Percentiles rank a stretch among this genome's conserved stretches.
Evolutionary conservation across 2,113 vertebrate genomes (phyloP).

Genomic region (Callionymus lyra): DNA sequence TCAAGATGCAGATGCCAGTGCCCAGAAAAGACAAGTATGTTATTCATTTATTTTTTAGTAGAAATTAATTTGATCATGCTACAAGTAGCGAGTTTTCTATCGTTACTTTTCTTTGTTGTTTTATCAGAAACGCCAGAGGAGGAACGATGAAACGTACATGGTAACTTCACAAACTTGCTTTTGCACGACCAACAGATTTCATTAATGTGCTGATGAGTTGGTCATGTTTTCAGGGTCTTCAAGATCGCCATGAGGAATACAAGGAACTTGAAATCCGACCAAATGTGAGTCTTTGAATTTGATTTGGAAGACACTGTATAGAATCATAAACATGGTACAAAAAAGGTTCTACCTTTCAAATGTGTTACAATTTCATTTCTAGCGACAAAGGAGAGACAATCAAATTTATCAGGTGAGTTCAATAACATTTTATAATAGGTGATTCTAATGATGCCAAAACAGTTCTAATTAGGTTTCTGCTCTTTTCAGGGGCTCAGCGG

Average conservation of each 20-base stretch:
- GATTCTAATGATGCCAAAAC: not conserved
- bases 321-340: no score
- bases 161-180: conserved; percentile 9
- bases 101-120: no score
- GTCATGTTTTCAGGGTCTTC: conserved; percentile 26
- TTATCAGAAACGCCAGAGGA: conserved; percentile 10
- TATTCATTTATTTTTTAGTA: no score
- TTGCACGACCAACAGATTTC: not conserved
- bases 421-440: not conserved
- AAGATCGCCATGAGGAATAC: conserved; percentile 28
- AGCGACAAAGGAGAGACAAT: conserved; percentile 49
- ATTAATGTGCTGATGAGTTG: not conserved
- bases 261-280: conserved; percentile 40
- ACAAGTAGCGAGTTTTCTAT: no score
- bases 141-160: conserved; percentile 22
- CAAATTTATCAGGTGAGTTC: conserved; percentile 60
- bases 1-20: no score
- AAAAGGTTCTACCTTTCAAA: not conserved
- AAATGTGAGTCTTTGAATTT: conserved; percentile 32
- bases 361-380: not conserved
- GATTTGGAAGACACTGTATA: no score
- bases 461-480: not conserved
- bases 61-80: no score
- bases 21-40: no score
- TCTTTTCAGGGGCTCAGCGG: conserved; percentile 73